These are phyloP conservation scores for Drosophila mettleri DNA, from an alignment of 2,888 invertebrate species.

Conservation along the genomic window DNA sequence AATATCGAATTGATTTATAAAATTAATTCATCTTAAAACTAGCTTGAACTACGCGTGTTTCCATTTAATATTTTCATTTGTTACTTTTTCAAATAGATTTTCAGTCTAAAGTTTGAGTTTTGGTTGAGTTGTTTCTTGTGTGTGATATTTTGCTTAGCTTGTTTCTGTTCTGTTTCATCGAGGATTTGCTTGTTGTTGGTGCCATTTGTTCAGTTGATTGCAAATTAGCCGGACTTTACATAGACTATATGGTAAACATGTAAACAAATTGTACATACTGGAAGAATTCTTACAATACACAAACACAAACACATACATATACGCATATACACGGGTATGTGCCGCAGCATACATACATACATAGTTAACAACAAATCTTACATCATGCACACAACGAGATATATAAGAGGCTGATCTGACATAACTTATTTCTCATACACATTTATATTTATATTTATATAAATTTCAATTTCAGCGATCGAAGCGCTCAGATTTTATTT, in stretches of 20 bases:
- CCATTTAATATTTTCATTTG: slow-evolving; percentile 17
- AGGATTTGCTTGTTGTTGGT: slow-evolving; percentile 27
- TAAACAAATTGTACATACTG: slow-evolving; percentile 63
- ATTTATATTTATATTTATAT: no score
- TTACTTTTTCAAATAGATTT: slow-evolving; percentile 41
- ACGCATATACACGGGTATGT: slow-evolving; percentile 32
- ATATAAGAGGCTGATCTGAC: slow-evolving; percentile 6
- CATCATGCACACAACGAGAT: slow-evolving; percentile 42
- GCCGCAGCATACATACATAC: slow-evolving; percentile 20
- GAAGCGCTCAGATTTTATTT: background rate
- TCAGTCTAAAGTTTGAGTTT: slow-evolving; percentile 78
- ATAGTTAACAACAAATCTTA: slow-evolving; percentile 59
- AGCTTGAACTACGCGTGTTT: slow-evolving; percentile 56
- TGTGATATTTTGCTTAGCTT: slow-evolving; percentile 12
- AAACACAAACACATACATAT: slow-evolving; percentile 31
- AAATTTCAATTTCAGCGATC: background rate
- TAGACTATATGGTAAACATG: slow-evolving; percentile 65
- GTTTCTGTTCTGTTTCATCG: slow-evolving; percentile 16
- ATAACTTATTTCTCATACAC: background rate
- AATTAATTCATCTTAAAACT: slow-evolving; percentile 38
- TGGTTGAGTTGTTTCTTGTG: slow-evolving; percentile 52
- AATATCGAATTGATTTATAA: slow-evolving; percentile 39
- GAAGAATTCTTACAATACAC: slow-evolving; percentile 50
- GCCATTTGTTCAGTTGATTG: slow-evolving; percentile 18
- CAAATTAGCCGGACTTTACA: slow-evolving; percentile 27